Evolutionary conservation across 2,888 invertebrate species (phyloP), one percentile per base, ranked within the genome.

Genomic region (Augiades crinisus): DNA sequence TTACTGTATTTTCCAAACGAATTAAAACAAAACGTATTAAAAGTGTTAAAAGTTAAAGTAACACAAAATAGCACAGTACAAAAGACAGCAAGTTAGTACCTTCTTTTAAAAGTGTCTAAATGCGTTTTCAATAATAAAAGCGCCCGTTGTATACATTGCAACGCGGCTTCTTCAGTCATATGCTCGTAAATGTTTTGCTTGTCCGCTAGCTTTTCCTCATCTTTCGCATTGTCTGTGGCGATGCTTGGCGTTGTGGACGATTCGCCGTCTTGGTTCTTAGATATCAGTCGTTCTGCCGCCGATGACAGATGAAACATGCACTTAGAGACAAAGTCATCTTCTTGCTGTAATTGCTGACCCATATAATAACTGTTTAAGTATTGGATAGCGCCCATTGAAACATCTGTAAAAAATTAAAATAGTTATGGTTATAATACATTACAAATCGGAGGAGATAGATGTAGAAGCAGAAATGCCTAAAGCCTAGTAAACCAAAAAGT

Each of bases 351-450:
- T 70, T 96, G 96, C 56, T 97, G 95, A 5, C 96, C 96, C 93
- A 98, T 97, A 81, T 98, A 98, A 80, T 97, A 98, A 70, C 95
- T 95, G 78, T 98, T 98, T 50, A 98, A 91, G 75, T 97, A 97
- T 74, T 98, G 97, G 63, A 98, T 98, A 0, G 98, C 98, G 2
- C 97, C 95, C 93, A 98, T 94, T 59, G 97, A 97, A 1, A 98
- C 98, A 72, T 98, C 98, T 81, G 65, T 0, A 67, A 67, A 1
- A 27, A 27, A 10, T 10, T 27, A 19, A 4, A 4, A 19, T 19
- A 4, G 5, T 4, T 19, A 4, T 19, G 3, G 5, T 19, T 19
- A 19, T 19, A 19, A 4, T 5, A 19, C 19, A 19, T 19, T 19
- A 19, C 5, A 4, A 19, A 4, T 4, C 19, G 3, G 19, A 19